Evolutionary conservation across 2,888 invertebrate species (phyloP).

Genomic region (Anaspis maculata): DNA sequence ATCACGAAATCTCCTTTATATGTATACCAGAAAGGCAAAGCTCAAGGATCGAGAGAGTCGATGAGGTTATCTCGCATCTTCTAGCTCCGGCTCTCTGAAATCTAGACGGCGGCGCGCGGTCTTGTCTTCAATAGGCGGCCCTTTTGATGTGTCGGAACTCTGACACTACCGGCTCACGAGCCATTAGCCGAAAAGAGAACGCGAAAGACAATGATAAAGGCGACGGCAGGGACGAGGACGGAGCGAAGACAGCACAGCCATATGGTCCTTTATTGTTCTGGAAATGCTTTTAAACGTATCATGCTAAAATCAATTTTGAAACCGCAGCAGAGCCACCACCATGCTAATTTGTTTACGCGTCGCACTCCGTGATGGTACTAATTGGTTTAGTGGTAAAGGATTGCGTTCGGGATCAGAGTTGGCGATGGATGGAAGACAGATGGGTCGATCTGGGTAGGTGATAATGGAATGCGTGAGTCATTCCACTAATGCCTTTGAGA

Average conservation of each 20-base stretch:
- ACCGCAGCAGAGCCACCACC: conserved; percentile 2
- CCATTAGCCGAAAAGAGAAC: conserved; percentile 9
- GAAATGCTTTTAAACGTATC: conserved; percentile 13
- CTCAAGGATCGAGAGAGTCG: too few species aligned
- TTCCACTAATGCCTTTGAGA: too few species aligned
- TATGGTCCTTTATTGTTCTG: conserved; percentile 12
- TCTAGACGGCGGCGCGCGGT: conserved; percentile 1
- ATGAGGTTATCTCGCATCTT: conserved; percentile 3
- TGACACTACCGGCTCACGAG: conserved; percentile 5
- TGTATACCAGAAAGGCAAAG: too few species aligned
- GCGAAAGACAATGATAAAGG: too few species aligned
- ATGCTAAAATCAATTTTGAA: conserved; percentile 12
- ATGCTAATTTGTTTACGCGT: conserved; percentile 13
- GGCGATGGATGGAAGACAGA: too few species aligned
- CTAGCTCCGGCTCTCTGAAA: not conserved
- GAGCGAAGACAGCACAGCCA: conserved; percentile 3
- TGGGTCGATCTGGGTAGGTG: too few species aligned
- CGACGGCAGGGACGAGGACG: too few species aligned
- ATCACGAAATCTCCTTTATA: too few species aligned
- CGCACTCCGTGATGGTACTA: conserved; percentile 10
- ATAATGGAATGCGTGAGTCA: too few species aligned
- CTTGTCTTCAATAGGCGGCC: too few species aligned
- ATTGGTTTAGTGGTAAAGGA: conserved; percentile 12
- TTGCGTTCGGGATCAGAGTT: too few species aligned
- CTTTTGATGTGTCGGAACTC: conserved; percentile 10